A percentile compares a stretch with the other conserved stretches of the same genome.
phyloP scores from a whole-genome alignment of 2,888 invertebrate genomes.

The Diaphora mendica region DNA sequence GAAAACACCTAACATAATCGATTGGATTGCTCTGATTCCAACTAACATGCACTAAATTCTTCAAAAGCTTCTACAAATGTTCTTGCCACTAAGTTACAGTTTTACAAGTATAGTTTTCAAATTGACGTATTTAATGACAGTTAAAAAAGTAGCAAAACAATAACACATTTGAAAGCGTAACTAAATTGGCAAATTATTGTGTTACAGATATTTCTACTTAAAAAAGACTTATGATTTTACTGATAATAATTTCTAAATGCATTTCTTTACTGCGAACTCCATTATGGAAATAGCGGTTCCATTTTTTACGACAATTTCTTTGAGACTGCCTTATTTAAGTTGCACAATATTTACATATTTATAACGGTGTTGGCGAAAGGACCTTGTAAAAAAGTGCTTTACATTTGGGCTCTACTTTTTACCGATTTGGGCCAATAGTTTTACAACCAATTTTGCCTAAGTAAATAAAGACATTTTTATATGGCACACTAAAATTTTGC shows the following conservation, averaged over 20 bases:
- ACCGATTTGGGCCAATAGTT: constrained; percentile 73
- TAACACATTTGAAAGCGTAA: background rate
- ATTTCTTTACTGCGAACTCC: constrained; percentile 58
- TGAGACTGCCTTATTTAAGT: constrained; percentile 59
- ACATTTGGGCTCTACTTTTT: constrained; percentile 81
- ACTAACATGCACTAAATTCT: background rate
- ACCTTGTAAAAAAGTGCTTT: constrained; percentile 63
- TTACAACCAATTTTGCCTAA: constrained; percentile 62
- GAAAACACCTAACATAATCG: too few species aligned
- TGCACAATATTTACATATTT: constrained; percentile 59
- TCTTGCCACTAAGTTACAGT: background rate
- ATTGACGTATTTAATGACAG: background rate
- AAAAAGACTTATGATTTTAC: constrained; percentile 46
- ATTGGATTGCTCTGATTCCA: too few species aligned
- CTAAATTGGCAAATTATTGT: constrained; percentile 9
- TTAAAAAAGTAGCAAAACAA: constrained; percentile 5
- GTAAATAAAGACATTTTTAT: constrained; percentile 81
- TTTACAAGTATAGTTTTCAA: background rate
- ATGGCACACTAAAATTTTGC: constrained; percentile 52
- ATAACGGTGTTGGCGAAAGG: constrained; percentile 48
- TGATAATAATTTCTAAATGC: constrained; percentile 55
- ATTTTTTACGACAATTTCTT: constrained; percentile 64
- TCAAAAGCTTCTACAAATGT: background rate
- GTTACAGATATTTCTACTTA: constrained; percentile 39
- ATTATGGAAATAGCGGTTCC: constrained; percentile 59